Percentiles rank a stretch among this genome's conserved stretches.
Conservation (phyloP, 2,797 vertebrate species). For the Enteromius paludinosus region DNA sequence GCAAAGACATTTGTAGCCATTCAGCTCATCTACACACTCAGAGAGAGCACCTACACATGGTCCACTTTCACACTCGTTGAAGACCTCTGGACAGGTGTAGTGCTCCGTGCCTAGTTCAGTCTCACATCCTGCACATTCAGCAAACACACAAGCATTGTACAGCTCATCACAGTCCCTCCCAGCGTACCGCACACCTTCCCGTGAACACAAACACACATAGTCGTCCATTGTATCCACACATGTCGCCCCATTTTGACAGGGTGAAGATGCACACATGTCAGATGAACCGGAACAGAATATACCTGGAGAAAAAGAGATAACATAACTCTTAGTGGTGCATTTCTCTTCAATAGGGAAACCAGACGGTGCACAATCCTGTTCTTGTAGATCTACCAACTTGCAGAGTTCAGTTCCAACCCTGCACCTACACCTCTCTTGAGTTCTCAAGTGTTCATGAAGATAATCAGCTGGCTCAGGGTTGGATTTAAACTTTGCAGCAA, state of each 20-base stretch:
- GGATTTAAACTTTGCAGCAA: not conserved
- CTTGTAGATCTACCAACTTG: not conserved
- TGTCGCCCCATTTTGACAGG: conserved; percentile 83
- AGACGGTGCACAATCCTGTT: not conserved
- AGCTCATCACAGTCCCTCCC: conserved; percentile 82
- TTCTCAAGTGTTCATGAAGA: not conserved
- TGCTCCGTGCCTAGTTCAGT: conserved; percentile 69
- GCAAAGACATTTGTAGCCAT: conserved; percentile 82
- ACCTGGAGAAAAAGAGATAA: conserved; percentile 72
- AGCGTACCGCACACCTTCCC: conserved; percentile 74
- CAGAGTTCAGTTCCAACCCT: not conserved
- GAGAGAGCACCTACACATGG: conserved; percentile 76
- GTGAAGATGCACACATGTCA: conserved; percentile 79
- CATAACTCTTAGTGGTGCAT: not conserved
- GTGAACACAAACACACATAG: conserved; percentile 83
- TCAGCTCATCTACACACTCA: conserved; percentile 73
- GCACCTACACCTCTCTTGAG: not conserved
- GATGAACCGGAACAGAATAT: conserved; percentile 74
- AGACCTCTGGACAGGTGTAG: conserved; percentile 72
- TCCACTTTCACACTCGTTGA: conserved; percentile 77
- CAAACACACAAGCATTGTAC: conserved; percentile 78
- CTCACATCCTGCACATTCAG: conserved; percentile 75
- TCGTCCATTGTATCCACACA: conserved; percentile 81
- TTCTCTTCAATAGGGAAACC: not conserved
- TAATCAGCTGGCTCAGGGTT: not conserved